phyloP scores from a whole-genome alignment of 2,797 vertebrate species.

The Xiphorhynchus erythropygius region DNA sequence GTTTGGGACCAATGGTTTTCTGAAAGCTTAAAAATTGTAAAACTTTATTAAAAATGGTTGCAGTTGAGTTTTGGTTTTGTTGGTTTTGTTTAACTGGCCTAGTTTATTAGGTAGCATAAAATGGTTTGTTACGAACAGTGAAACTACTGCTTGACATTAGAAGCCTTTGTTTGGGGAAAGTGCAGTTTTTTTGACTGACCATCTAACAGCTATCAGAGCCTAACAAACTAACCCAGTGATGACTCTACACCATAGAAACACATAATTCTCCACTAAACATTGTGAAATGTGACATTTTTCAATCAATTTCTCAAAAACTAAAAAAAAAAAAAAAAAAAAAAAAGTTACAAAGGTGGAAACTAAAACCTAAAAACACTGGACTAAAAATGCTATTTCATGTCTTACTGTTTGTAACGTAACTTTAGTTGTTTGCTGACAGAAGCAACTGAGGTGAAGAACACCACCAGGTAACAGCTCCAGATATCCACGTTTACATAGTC shows the following conservation, averaged over 20 bases:
- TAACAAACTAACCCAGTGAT: not conserved
- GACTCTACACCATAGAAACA: not conserved
- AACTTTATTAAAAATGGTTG: not conserved
- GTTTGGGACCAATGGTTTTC: not conserved
- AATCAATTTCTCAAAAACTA: not conserved
- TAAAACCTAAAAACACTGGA: not conserved
- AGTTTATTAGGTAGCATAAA: too few species aligned
- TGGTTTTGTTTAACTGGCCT: too few species aligned
- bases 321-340: fast-evolving
- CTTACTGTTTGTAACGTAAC: not conserved
- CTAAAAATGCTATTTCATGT: not conserved
- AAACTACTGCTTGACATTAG: too few species aligned
- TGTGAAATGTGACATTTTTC: not conserved
- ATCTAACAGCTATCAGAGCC: not conserved
- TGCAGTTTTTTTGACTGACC: not conserved
- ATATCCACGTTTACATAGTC: not conserved
- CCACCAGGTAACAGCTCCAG: not conserved
- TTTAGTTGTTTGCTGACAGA: not conserved
- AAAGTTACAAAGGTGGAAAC: not conserved
- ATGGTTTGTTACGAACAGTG: too few species aligned
- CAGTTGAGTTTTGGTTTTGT: not conserved
- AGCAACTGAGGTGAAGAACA: not conserved
- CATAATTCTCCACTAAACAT: not conserved
- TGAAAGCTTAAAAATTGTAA: not conserved
- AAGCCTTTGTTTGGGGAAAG: too few species aligned